Evolutionary conservation across 2,113 vertebrate genomes (phyloP).

Genomic region (mouse (Mus musculus)): DNA sequence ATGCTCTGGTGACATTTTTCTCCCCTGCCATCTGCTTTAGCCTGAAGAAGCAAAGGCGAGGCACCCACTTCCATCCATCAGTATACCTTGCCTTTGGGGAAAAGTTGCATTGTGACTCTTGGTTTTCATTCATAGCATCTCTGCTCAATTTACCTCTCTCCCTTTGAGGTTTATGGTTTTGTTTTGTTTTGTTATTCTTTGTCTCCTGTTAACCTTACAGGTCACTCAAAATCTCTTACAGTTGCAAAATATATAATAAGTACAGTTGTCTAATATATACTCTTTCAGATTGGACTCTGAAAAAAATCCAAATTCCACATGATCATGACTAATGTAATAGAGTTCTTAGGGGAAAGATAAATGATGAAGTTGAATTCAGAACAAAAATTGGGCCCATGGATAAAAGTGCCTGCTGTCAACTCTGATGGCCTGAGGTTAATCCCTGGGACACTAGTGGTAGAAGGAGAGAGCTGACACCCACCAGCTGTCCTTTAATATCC

Average conservation of each 20-base stretch:
- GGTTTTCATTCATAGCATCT: background rate
- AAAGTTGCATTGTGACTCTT: background rate
- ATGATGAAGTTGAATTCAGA: background rate
- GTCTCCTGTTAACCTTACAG: conserved; percentile 39
- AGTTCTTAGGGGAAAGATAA: background rate
- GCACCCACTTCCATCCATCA: background rate
- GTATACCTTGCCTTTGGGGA: background rate
- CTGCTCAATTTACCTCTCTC: background rate
- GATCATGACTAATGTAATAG: background rate
- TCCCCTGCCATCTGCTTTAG: background rate
- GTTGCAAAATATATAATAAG: background rate
- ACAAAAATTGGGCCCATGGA: background rate
- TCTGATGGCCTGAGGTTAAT: background rate
- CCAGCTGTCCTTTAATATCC: no score
- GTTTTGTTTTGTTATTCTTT: background rate
- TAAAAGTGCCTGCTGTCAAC: background rate
- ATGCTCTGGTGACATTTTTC: background rate
- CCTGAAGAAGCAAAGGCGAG: background rate
- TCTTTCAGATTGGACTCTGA: background rate
- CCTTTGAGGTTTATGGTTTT: background rate
- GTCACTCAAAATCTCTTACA: conserved; percentile 39
- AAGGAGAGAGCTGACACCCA: background rate
- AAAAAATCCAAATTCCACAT: background rate
- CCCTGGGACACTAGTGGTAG: background rate
- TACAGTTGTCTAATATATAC: background rate